A percentile compares a stretch with the other conserved stretches of the same genome.
phyloP scores from a whole-genome alignment of 2,888 invertebrate species.

The Petrolisthes cinctipes region DNA sequence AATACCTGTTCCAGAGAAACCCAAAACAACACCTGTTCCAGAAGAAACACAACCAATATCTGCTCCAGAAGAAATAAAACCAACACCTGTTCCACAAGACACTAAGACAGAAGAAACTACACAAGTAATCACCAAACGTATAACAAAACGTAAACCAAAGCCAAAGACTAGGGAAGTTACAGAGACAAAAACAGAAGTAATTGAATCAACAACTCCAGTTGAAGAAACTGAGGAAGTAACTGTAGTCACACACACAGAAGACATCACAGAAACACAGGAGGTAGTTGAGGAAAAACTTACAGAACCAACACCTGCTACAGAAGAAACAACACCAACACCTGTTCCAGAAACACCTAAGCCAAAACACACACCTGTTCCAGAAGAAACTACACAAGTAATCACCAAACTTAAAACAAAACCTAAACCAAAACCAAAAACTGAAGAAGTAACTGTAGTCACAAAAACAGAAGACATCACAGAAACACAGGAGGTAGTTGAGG shows the following conservation, averaged over 20 bases:
- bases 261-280: not conserved
- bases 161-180: not conserved
- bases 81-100: not conserved
- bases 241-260: not conserved
- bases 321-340: no score
- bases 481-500: not conserved
- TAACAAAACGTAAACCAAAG: not conserved
- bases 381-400: not conserved
- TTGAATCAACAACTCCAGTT: not conserved
- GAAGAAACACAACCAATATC: constrained; percentile 29
- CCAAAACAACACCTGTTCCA: constrained; percentile 14
- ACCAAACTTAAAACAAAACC: not conserved
- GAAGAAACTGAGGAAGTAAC: no score
- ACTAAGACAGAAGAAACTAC: not conserved
- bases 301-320: no score
- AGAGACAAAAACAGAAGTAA: not conserved
- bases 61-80: constrained; percentile 6
- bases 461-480: not conserved
- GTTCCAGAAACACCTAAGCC: not conserved
- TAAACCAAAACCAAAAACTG: not conserved
- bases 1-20: constrained; percentile 15
- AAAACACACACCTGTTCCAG: not conserved
- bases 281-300: not conserved
- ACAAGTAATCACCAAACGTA: not conserved
- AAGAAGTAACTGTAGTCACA: not conserved